Evolutionary conservation across 2,113 vertebrate genomes (phyloP).

Genomic region (Carassius carassius): DNA sequence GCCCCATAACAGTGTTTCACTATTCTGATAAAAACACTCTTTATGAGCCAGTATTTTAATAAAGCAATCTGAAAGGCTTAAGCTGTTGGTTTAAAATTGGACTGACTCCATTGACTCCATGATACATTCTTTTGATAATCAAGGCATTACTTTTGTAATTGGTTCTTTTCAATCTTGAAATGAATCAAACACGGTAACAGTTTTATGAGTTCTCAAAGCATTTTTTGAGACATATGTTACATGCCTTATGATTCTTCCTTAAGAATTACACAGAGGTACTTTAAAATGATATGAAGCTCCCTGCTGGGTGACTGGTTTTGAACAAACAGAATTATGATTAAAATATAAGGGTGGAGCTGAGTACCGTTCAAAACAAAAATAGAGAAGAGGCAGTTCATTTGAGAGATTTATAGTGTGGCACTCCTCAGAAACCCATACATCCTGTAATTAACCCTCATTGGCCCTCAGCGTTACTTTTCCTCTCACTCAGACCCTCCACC

Average conservation of each 20-base stretch:
- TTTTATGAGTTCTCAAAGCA: no score
- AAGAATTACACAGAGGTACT: background rate
- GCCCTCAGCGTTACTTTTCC: slow-evolving; percentile 68
- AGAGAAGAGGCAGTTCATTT: slow-evolving; percentile 64
- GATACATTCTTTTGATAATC: no score
- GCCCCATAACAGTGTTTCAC: no score
- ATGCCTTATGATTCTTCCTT: no score
- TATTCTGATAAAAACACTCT: no score
- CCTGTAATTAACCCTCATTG: slow-evolving; percentile 79
- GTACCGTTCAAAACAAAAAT: slow-evolving; percentile 38
- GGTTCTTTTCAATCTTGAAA: no score
- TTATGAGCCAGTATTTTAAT: no score
- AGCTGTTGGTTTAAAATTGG: no score
- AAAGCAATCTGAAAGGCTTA: no score
- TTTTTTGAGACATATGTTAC: background rate
- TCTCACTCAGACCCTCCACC: slow-evolving; percentile 35
- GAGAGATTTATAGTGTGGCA: slow-evolving; percentile 75
- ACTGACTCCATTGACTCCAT: no score
- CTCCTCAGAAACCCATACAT: slow-evolving; percentile 76
- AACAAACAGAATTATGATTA: background rate
- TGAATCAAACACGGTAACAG: no score
- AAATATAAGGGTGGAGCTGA: background rate
- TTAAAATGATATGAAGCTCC: background rate
- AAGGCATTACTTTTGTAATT: no score
- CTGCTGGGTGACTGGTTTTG: slow-evolving; percentile 21